Conservation (phyloP, 2,888 invertebrate species). For the Luperina testacea region DNA sequence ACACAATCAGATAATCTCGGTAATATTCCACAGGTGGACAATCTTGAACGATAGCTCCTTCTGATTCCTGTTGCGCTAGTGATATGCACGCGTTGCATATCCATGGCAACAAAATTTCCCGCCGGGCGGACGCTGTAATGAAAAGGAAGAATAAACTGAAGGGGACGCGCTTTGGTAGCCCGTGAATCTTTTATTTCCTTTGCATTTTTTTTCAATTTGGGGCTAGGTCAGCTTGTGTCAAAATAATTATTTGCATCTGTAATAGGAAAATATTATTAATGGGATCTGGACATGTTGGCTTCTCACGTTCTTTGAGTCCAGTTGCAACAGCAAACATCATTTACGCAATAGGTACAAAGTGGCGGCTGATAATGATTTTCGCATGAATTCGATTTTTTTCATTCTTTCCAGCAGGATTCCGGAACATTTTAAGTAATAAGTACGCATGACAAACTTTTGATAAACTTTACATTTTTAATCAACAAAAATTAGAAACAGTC, state of each 20-base stretch:
- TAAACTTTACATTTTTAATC: too few species aligned
- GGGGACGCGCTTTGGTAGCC: too few species aligned
- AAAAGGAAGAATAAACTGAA: background rate
- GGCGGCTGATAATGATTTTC: background rate
- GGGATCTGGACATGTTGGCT: background rate
- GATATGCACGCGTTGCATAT: background rate
- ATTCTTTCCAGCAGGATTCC: background rate
- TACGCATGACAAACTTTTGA: background rate
- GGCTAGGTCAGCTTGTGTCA: background rate
- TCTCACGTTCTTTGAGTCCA: background rate
- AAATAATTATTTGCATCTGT: background rate
- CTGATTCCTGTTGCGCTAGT: background rate
- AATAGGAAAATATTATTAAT: background rate
- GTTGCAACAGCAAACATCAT: background rate
- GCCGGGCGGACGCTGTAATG: too few species aligned
- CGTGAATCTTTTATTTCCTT: background rate
- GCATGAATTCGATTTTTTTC: background rate
- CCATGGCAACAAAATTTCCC: background rate
- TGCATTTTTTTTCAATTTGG: background rate
- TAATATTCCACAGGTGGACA: background rate
- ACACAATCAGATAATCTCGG: background rate
- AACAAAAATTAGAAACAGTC: too few species aligned
- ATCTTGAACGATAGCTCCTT: background rate
- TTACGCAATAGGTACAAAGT: background rate
- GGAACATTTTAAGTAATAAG: too few species aligned